Evolutionary conservation across 2,113 vertebrate genomes (phyloP).

Genomic region (Platycercus adscitus): DNA sequence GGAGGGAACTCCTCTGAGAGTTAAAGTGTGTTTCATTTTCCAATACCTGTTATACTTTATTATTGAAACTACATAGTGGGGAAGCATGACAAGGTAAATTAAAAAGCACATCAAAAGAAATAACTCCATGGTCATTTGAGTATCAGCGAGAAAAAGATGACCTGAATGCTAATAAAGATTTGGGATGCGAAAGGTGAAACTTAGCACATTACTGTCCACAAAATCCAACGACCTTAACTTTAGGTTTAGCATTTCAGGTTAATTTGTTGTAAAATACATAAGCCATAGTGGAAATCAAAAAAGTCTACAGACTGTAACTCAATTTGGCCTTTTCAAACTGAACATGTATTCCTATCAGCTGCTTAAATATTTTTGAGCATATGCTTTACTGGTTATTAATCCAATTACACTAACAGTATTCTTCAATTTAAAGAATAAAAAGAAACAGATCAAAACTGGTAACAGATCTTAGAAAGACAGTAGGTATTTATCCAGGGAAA

Average conservation of each 20-base stretch:
- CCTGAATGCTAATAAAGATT: neutral
- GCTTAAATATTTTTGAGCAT: neutral
- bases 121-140: neutral
- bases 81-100: neutral
- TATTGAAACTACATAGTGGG: neutral
- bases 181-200: neutral
- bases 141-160: neutral
- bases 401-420: neutral
- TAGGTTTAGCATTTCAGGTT: neutral
- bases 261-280: neutral
- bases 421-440: neutral
- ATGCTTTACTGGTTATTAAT: neutral
- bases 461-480: neutral
- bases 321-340: neutral
- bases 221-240: neutral
- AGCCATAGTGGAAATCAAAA: neutral
- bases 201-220: neutral
- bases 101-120: neutral
- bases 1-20: neutral
- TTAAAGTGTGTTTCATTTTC: neutral
- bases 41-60: neutral
- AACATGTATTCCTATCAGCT: neutral
- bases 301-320: accelerated
- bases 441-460: neutral
- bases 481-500: neutral